A percentile compares a stretch with the other conserved stretches of the same genome.
Conservation (phyloP, 2,797 vertebrate genomes). For the Salarias fasciatus region DNA sequence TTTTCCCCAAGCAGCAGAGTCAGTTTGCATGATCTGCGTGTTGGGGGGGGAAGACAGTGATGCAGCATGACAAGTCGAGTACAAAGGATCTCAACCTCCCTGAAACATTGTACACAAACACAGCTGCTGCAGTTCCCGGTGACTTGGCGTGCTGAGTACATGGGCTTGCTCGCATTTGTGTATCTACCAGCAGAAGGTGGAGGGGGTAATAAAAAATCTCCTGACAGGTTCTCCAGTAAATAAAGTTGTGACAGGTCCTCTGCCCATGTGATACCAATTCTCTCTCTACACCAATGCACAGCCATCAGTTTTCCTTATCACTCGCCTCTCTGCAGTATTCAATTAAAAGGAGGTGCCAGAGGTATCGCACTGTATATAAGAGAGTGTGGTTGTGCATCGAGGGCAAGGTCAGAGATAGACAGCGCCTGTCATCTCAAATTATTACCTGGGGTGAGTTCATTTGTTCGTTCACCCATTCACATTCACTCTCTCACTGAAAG, state of each 20-base stretch:
- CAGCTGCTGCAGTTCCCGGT: constrained; percentile 41
- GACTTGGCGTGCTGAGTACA: constrained; percentile 26
- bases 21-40: constrained; percentile 56
- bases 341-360: constrained; percentile 45
- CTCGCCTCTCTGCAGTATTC: constrained; percentile 35
- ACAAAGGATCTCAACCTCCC: constrained; percentile 59
- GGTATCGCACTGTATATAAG: constrained; percentile 25
- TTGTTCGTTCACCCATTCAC: constrained; percentile 31
- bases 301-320: constrained; percentile 37
- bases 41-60: constrained; percentile 24
- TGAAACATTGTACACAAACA: constrained; percentile 55
- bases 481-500: constrained; percentile 24
- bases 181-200: constrained; percentile 24
- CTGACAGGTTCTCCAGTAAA: constrained; percentile 55
- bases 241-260: constrained; percentile 53
- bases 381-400: constrained; percentile 42
- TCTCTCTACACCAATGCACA: constrained; percentile 12
- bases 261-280: constrained; percentile 34
- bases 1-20: constrained; percentile 49
- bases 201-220: constrained; percentile 24
- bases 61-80: constrained; percentile 51
- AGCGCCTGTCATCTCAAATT: constrained; percentile 43
- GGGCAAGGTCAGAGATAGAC: constrained; percentile 55
- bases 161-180: constrained; percentile 21
- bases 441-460: constrained; percentile 40